phyloP scores from a whole-genome alignment of 2,888 invertebrate genomes.

The Caenorhabditis drosophilae region DNA sequence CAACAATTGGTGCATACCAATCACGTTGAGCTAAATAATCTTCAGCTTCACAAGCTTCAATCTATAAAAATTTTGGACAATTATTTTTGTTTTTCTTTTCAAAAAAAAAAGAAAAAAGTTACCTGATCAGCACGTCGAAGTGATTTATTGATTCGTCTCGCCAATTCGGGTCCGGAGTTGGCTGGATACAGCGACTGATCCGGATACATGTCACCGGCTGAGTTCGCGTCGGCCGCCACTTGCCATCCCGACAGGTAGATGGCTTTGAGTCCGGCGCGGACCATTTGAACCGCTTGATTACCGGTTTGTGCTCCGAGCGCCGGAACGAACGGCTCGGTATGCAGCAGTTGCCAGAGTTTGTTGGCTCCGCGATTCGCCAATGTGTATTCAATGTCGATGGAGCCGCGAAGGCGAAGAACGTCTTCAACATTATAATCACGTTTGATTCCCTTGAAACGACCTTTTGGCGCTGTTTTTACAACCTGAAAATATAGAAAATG shows the following conservation, averaged over 20 bases:
- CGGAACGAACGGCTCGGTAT: slow-evolving; percentile 69
- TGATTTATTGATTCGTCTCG: slow-evolving; percentile 68
- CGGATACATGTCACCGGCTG: slow-evolving; percentile 70
- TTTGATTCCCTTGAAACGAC: slow-evolving; percentile 68
- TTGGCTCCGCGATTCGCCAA: slow-evolving; percentile 69
- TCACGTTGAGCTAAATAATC: slow-evolving; percentile 66
- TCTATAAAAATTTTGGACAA: slow-evolving; percentile 27
- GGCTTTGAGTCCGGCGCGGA: slow-evolving; percentile 69
- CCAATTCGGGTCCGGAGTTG: slow-evolving; percentile 70
- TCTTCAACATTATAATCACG: slow-evolving; percentile 69
- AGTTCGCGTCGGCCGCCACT: slow-evolving; percentile 70
- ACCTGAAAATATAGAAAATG: slow-evolving; percentile 42
- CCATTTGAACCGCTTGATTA: slow-evolving; percentile 70
- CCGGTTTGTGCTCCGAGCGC: slow-evolving; percentile 70
- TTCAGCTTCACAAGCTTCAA: slow-evolving; percentile 65
- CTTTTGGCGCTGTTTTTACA: slow-evolving; percentile 67
- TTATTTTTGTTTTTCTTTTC: neutral
- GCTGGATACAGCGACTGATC: slow-evolving; percentile 70
- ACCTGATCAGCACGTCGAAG: slow-evolving; percentile 69
- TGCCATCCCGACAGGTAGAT: slow-evolving; percentile 71
- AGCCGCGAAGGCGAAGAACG: slow-evolving; percentile 69
- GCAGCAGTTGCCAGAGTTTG: slow-evolving; percentile 69
- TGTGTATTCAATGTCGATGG: slow-evolving; percentile 69
- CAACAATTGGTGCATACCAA: slow-evolving; percentile 69
- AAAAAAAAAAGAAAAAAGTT: slow-evolving; percentile 18